phyloP scores from a whole-genome alignment of 2,113 vertebrate genomes.

The Pomatorhinus ruficollis region DNA sequence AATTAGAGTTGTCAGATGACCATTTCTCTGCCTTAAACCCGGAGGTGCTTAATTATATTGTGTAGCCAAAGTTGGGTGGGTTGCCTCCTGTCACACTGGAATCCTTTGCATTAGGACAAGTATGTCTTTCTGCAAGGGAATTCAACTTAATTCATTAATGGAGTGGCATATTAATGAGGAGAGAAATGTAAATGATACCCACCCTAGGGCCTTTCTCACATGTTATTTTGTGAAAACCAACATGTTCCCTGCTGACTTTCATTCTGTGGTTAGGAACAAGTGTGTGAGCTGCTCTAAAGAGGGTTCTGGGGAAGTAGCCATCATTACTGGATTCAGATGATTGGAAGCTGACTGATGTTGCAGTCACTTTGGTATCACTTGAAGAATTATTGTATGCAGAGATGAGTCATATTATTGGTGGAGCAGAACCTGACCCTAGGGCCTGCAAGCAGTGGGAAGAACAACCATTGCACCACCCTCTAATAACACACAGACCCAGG shows the following conservation, averaged over 20 bases:
- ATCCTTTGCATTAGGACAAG: background rate
- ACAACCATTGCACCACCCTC: constrained; percentile 58
- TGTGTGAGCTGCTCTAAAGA: constrained; percentile 29
- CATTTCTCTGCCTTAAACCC: background rate
- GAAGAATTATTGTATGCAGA: constrained; percentile 52
- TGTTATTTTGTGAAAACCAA: constrained; percentile 10
- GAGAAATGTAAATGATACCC: background rate
- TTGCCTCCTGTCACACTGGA: background rate
- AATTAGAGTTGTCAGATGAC: background rate
- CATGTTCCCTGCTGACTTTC: constrained; percentile 11
- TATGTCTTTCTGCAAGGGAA: background rate
- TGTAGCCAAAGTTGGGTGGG: background rate
- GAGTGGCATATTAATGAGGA: background rate
- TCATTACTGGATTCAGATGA: constrained; percentile 37
- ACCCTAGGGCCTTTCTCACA: background rate
- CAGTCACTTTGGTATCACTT: constrained; percentile 56
- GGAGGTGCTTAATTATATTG: background rate
- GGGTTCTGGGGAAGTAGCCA: constrained; percentile 33
- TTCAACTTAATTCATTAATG: background rate
- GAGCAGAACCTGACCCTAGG: constrained; percentile 59
- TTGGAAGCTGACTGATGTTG: constrained; percentile 55
- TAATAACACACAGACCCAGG: constrained; percentile 59
- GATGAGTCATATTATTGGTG: constrained; percentile 68
- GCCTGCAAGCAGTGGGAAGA: constrained; percentile 49
- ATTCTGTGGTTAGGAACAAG: constrained; percentile 28